Evolutionary conservation across 2,113 vertebrate genomes (phyloP).

Genomic region (Panthera tigris): DNA sequence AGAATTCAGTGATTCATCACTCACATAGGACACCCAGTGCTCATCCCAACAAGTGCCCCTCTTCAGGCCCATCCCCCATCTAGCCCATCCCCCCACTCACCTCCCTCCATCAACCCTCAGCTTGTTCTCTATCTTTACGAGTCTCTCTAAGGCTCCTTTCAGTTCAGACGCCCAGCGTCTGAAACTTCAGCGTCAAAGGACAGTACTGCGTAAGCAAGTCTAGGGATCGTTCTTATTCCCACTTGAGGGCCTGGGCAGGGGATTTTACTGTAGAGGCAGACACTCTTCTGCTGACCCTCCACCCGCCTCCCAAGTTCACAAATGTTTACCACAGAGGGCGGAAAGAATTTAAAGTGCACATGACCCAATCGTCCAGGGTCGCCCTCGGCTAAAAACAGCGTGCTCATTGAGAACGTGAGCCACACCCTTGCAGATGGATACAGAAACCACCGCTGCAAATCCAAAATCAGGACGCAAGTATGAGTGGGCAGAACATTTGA

Average conservation of each 20-base stretch:
- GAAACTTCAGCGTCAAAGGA: not conserved
- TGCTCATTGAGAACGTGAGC: not conserved
- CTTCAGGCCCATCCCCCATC: too few relatives aligned
- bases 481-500: not conserved
- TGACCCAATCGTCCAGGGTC: not conserved
- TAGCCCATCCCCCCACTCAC: too few relatives aligned
- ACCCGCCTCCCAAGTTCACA: not conserved
- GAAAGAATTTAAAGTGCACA: not conserved
- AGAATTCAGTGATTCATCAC: too few relatives aligned
- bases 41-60: too few relatives aligned
- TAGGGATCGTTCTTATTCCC: not conserved
- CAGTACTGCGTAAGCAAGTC: not conserved
- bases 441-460: not conserved
- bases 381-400: not conserved
- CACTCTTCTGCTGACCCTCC: not conserved
- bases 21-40: too few relatives aligned
- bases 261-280: not conserved
- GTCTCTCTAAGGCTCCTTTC: not conserved
- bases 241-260: not conserved
- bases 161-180: not conserved
- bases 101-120: too few relatives aligned
- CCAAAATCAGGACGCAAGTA: not conserved
- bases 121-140: too few relatives aligned
- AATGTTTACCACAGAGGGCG: not conserved
- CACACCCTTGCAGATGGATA: not conserved